Evolutionary conservation across 2,888 invertebrate genomes (phyloP).

Genomic region (Harpagoxenus sublaevis): DNA sequence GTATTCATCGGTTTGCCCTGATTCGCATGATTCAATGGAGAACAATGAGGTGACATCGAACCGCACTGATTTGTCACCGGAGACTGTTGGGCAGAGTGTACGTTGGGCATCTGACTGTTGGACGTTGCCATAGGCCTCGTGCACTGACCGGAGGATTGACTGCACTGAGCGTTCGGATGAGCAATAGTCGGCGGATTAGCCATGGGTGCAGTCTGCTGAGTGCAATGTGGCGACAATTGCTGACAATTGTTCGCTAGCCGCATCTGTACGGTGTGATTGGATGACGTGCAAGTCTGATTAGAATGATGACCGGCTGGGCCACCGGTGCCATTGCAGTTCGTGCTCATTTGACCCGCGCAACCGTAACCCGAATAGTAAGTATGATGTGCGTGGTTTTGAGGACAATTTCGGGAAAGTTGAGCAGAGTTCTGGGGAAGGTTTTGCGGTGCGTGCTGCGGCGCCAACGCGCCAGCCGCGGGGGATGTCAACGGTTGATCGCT

Average conservation of each 20-base stretch:
- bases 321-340: slow-evolving; percentile 59
- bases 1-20: slow-evolving; percentile 63
- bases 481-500: slow-evolving; percentile 84
- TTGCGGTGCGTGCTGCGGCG: slow-evolving; percentile 82
- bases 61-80: slow-evolving; percentile 85
- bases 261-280: slow-evolving; percentile 73
- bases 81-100: slow-evolving; percentile 69
- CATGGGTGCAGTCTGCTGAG: slow-evolving; percentile 81
- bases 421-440: slow-evolving; percentile 82
- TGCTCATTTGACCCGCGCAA: slow-evolving; percentile 78
- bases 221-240: slow-evolving; percentile 81
- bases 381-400: slow-evolving; percentile 78
- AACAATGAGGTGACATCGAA: slow-evolving; percentile 78
- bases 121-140: slow-evolving; percentile 76
- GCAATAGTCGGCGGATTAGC: slow-evolving; percentile 61
- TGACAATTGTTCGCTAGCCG: slow-evolving; percentile 77
- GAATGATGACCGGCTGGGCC: slow-evolving; percentile 72
- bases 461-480: slow-evolving; percentile 83
- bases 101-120: slow-evolving; percentile 66
- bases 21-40: slow-evolving; percentile 70
- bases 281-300: slow-evolving; percentile 72
- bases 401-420: slow-evolving; percentile 83
- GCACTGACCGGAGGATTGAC: slow-evolving; percentile 83
- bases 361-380: slow-evolving; percentile 80
- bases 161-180: slow-evolving; percentile 73